Evolutionary conservation across 2,888 invertebrate genomes (phyloP).

Genomic region (Prenolepis imparis): DNA sequence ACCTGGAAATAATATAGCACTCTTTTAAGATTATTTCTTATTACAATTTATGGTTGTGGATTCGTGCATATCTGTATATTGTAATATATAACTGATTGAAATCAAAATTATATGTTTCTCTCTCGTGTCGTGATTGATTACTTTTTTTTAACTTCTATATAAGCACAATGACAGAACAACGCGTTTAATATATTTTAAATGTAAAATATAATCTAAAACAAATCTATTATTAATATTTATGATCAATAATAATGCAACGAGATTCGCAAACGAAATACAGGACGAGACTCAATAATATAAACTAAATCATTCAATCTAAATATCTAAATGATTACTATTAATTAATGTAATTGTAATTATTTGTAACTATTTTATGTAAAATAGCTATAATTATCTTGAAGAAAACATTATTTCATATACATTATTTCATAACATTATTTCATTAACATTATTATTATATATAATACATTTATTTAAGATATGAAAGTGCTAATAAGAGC

Average conservation of each 20-base stretch:
- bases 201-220: not conserved
- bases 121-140: not conserved
- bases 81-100: constrained; percentile 11
- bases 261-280: too few relatives aligned
- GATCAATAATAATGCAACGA: too few relatives aligned
- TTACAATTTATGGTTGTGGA: constrained; percentile 20
- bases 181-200: not conserved
- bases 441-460: too few relatives aligned
- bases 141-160: not conserved
- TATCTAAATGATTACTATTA: too few relatives aligned
- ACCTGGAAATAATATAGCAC: constrained; percentile 84
- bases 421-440: too few relatives aligned
- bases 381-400: not conserved
- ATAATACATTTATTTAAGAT: too few relatives aligned
- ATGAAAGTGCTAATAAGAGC: too few relatives aligned
- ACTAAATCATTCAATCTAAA: too few relatives aligned
- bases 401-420: too few relatives aligned
- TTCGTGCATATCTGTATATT: constrained; percentile 39
- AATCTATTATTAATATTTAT: not conserved
- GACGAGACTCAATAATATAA: too few relatives aligned
- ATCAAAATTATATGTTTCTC: not conserved
- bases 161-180: constrained; percentile 5
- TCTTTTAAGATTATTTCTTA: constrained; percentile 60
- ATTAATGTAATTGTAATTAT: not conserved
- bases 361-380: not conserved